A percentile compares a stretch with the other conserved stretches of the same genome.
phyloP scores from a whole-genome alignment of 1,140 invertebrate genomes.

The Pollicipes pollicipes region DNA sequence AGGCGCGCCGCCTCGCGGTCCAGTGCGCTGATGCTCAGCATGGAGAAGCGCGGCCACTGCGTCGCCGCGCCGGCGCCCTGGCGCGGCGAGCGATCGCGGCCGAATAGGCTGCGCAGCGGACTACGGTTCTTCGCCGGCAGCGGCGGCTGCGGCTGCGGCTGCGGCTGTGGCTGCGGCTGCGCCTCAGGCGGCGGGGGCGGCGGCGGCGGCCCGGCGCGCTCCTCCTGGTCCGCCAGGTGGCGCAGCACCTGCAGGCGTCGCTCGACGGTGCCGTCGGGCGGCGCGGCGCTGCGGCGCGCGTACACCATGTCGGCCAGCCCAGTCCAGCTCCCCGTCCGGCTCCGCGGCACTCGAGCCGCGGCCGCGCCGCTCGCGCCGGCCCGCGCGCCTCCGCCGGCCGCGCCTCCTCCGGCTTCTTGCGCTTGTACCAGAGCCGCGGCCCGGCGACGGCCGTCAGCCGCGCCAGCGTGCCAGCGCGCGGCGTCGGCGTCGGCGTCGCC shows the following conservation, averaged over 20 bases:
- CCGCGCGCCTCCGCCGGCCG: neutral
- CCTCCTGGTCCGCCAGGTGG: neutral
- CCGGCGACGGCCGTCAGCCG: neutral
- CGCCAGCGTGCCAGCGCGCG: neutral
- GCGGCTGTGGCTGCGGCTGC: neutral
- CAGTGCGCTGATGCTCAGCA: neutral
- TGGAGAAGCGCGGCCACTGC: neutral
- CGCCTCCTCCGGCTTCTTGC: neutral
- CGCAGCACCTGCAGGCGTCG: neutral
- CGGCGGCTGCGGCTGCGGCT: too few relatives aligned
- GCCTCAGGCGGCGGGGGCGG: too few relatives aligned
- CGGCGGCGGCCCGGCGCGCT: neutral
- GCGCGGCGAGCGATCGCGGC: neutral
- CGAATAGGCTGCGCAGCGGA: neutral
- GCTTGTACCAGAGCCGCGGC: neutral
- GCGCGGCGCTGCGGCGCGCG: neutral
- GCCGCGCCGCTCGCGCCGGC: neutral
- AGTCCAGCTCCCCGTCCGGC: constrained; percentile 2
- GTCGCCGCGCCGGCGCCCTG: neutral
- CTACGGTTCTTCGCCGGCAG: neutral
- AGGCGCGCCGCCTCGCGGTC: neutral
- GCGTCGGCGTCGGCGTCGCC: neutral
- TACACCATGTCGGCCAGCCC: constrained; percentile 3
- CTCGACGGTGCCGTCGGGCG: neutral
- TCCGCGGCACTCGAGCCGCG: neutral